phyloP scores from a whole-genome alignment of 2,113 vertebrate genomes.

The Apistogramma diplotaenia region DNA sequence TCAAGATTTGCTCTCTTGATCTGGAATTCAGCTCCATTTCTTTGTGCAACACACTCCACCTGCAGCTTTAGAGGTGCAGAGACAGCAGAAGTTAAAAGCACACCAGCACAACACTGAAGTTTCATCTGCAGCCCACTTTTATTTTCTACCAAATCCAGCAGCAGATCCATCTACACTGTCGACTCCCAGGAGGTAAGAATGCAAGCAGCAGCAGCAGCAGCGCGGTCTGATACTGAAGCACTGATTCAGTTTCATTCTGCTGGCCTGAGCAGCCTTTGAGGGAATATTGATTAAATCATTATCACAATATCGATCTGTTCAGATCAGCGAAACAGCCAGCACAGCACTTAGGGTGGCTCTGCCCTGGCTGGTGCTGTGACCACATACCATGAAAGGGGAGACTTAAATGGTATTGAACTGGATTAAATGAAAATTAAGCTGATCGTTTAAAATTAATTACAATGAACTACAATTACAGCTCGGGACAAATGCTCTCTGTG shows the following conservation, averaged over 20 bases:
- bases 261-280: conserved; percentile 7
- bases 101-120: too few relatives aligned
- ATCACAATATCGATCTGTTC: conserved; percentile 30
- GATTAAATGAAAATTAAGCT: not conserved
- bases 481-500: not conserved
- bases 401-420: not conserved
- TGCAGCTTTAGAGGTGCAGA: too few relatives aligned
- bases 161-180: not conserved
- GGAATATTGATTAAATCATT: conserved; percentile 58
- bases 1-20: too few relatives aligned
- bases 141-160: too few relatives aligned
- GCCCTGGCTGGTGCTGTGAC: not conserved
- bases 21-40: too few relatives aligned
- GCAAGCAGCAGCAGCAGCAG: not conserved
- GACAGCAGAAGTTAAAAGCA: too few relatives aligned
- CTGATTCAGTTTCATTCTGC: conserved; percentile 38
- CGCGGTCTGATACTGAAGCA: not conserved
- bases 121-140: not conserved
- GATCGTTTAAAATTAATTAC: not conserved
- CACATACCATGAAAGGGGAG: not conserved
- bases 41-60: too few relatives aligned
- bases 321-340: conserved; percentile 31
- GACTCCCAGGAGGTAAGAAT: not conserved
- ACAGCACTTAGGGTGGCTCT: conserved; percentile 7
- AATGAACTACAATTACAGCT: not conserved